phyloP scores from a whole-genome alignment of 2,888 invertebrate genomes.

The Ecliptopera silaceata region DNA sequence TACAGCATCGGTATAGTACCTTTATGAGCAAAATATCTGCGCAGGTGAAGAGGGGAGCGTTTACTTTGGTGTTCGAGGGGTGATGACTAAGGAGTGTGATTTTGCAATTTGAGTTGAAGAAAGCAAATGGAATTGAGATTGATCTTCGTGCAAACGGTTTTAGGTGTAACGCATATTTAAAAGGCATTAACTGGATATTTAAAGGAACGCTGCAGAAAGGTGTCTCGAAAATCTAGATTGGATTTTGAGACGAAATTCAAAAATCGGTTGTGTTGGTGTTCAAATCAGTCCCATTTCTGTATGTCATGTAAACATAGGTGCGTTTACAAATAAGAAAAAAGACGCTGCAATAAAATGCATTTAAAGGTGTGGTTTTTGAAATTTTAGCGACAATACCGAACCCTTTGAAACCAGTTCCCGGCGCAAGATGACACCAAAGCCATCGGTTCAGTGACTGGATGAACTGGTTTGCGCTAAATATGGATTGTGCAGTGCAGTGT shows the following conservation, averaged over 20 bases:
- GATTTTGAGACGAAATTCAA: too few species aligned
- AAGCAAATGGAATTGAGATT: constrained; percentile 4
- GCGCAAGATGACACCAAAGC: constrained; percentile 23
- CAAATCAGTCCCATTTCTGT: too few species aligned
- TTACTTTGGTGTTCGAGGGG: constrained; percentile 16
- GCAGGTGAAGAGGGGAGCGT: constrained; percentile 13
- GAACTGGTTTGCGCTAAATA: constrained; percentile 26
- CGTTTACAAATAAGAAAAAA: too few species aligned
- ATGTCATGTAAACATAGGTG: too few species aligned
- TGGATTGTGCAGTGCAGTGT: constrained; percentile 19
- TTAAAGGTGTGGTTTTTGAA: background rate
- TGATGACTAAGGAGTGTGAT: constrained; percentile 14
- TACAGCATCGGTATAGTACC: background rate
- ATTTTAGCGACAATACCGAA: constrained; percentile 15
- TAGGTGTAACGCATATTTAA: background rate
- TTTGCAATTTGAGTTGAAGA: constrained; percentile 13
- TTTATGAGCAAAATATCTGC: constrained; percentile 5
- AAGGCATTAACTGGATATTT: too few species aligned
- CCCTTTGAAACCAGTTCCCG: constrained; percentile 20
- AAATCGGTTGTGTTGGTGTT: too few species aligned
- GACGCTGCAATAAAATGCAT: too few species aligned
- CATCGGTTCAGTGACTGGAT: constrained; percentile 30
- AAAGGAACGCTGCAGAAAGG: too few species aligned
- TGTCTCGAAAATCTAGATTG: too few species aligned
- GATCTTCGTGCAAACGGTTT: background rate